A percentile compares a stretch with the other conserved stretches of the same genome.
Evolutionary conservation across 2,797 vertebrate genomes (phyloP).

Genomic region (Mus minutoides): DNA sequence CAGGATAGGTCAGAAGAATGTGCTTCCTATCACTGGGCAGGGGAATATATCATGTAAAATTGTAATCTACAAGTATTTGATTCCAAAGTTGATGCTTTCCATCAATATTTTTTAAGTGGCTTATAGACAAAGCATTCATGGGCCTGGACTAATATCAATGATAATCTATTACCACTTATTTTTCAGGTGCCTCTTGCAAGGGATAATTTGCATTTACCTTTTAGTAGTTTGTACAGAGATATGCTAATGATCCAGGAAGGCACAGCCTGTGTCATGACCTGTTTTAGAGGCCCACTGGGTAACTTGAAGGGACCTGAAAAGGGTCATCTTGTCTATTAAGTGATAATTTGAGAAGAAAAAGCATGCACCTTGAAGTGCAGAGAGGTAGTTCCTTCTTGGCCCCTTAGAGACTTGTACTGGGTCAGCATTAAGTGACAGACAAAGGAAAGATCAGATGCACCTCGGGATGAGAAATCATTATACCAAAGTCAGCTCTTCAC

Average conservation of each 20-base stretch:
- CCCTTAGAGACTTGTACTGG: background rate
- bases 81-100: background rate
- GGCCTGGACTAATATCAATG: background rate
- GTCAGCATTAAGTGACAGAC: conserved; percentile 49
- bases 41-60: background rate
- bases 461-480: background rate
- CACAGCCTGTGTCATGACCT: background rate
- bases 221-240: background rate
- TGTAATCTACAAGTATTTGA: background rate
- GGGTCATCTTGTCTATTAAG: background rate
- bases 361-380: background rate
- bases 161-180: background rate
- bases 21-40: background rate
- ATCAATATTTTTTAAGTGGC: background rate
- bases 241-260: background rate
- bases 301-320: background rate
- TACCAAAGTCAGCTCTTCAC: background rate
- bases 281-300: background rate
- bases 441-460: conserved; percentile 13
- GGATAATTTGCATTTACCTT: background rate
- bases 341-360: conserved; percentile 57
- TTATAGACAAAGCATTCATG: background rate
- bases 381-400: conserved; percentile 23
- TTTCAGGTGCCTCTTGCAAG: background rate
- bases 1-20: background rate